Evolutionary conservation across 1,140 invertebrate species (phyloP).

Genomic region (Rhagoletis zephyria): DNA sequence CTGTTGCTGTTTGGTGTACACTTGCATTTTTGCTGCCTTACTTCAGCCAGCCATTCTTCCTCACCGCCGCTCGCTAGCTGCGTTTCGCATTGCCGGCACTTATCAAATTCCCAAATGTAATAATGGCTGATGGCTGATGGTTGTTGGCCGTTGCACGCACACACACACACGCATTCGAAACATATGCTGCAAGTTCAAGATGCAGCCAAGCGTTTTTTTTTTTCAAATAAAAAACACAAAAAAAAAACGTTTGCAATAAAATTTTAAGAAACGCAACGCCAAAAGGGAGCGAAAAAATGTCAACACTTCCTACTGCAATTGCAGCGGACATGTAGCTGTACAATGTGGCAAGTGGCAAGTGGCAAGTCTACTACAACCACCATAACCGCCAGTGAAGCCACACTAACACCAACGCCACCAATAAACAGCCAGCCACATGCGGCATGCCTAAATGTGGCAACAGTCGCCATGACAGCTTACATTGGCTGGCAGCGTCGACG

Average conservation of each 20-base stretch:
- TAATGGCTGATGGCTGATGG: background rate
- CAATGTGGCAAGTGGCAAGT: background rate
- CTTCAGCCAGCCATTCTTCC: background rate
- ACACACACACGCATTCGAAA: background rate
- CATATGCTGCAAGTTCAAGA: background rate
- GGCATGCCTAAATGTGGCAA: slow-evolving; percentile 41
- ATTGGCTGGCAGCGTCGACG: background rate
- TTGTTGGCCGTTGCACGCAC: background rate
- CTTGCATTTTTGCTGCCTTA: background rate
- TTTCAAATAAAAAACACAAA: background rate
- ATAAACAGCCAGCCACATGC: background rate
- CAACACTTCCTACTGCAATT: slow-evolving; percentile 47
- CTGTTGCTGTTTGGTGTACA: background rate
- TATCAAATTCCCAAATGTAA: slow-evolving; percentile 49
- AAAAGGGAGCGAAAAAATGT: slow-evolving; percentile 46
- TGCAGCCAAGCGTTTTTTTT: background rate
- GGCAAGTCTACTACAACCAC: background rate
- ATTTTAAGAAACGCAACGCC: background rate
- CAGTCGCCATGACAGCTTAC: slow-evolving; percentile 42
- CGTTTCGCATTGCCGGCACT: slow-evolving; percentile 5
- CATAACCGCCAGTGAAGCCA: background rate
- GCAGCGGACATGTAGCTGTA: background rate
- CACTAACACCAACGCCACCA: background rate
- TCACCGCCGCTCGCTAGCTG: background rate
- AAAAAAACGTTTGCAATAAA: background rate